Evolutionary conservation across 2,113 vertebrate genomes (phyloP), one percentile per base, ranked within the genome.

Genomic region (Centrocercus urophasianus): DNA sequence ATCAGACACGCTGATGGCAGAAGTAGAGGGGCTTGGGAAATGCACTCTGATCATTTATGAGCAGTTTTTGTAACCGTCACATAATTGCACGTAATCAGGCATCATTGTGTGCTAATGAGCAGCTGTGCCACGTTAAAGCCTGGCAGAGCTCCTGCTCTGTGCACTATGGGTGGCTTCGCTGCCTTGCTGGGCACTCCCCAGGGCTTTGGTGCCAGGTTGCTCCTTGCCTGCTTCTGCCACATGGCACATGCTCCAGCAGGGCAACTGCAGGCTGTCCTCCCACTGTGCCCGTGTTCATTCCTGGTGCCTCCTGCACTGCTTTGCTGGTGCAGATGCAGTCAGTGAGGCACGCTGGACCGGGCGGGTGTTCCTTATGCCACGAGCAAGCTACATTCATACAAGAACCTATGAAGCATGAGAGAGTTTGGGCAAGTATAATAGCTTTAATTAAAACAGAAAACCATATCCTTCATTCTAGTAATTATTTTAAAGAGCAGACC

Each of bases 291-390:
- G 9, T 30, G 52, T 54, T 54, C 8, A 16, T 28, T 54, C 27
- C 52, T 9, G 12, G 27, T 54, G 27, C 52, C 52, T 54, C 52
- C 52, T 54, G 52, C 52, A 30, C 52, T 54, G 52, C 52, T 30
- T 54, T 17, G 52, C 52, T 54, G 27, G 27, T 54, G 52, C 52
- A 54, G 52, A 54, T 54, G 27, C 52, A 54, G 52, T 30, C 52
- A 54, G 52, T 15, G 52, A 28, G 52, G 52, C 52, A 54, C 27
- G 15, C 48, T 8, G 12, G 12, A 50, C 24, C 52, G 28, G 25
- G 27, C 4, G 52, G 15, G 0, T 19, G 18, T 32, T 47, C 54
- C 15, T 19, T 61, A 27, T 18, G 4, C 0, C 0, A 11, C 45
- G 14, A 13, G 17, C 1, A 14, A 65, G 74, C 65, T 32, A 24